Percentiles rank a stretch among this genome's conserved stretches.
Conservation (phyloP, 1,140 invertebrate genomes). For the Littorina saxatilis region DNA sequence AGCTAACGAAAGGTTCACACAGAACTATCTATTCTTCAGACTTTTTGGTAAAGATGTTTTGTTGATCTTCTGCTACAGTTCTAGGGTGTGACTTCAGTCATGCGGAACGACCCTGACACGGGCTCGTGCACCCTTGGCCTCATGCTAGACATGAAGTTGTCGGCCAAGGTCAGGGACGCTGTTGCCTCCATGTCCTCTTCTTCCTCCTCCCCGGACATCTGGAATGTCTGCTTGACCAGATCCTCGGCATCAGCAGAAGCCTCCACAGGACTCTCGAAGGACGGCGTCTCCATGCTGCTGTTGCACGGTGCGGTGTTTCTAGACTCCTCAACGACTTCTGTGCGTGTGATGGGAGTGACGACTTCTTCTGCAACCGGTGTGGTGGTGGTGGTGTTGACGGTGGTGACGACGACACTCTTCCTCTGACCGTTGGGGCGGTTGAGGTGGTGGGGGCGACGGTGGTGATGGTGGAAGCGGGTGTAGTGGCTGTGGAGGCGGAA, state of each 20-base stretch:
- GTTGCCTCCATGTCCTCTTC: no score
- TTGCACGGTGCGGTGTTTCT: neutral
- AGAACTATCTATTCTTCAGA: no score
- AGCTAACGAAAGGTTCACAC: no score
- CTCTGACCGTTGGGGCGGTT: constrained; percentile 22
- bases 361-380: no score
- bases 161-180: constrained; percentile 59
- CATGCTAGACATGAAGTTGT: constrained; percentile 88
- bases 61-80: no score
- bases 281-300: neutral
- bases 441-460: constrained; percentile 30
- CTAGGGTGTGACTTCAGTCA: constrained; percentile 85
- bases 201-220: constrained; percentile 46
- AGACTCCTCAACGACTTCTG: neutral
- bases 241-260: constrained; percentile 26
- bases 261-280: neutral
- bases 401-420: constrained; percentile 25
- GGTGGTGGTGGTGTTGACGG: neutral
- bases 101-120: constrained; percentile 91
- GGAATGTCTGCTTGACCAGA: constrained; percentile 45
- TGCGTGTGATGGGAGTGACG: no score
- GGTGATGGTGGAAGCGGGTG: constrained; percentile 47
- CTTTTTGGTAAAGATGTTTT: no score
- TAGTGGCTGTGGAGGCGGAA: constrained; percentile 65
- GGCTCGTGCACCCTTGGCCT: constrained; percentile 87